Percentiles rank a stretch among this genome's conserved stretches.
Conservation (phyloP, 2,888 invertebrate species). For the Diloba caeruleocephala region DNA sequence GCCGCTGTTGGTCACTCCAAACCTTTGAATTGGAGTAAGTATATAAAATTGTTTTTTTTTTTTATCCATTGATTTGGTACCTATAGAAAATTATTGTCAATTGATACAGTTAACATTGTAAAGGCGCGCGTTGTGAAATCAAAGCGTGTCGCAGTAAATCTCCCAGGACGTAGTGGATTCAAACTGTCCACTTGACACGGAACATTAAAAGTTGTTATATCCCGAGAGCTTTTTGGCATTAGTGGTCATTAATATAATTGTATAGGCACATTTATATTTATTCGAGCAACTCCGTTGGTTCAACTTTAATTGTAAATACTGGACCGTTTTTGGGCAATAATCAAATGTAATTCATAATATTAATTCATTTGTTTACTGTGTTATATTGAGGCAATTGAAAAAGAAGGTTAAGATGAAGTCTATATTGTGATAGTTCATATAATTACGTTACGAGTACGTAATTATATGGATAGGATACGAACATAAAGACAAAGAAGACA, state of each 20-base stretch:
- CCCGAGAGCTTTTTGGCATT: constrained; percentile 71
- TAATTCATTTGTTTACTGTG: neutral
- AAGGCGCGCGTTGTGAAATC: constrained; percentile 74
- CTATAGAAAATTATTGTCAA: constrained; percentile 68
- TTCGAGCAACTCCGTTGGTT: constrained; percentile 20
- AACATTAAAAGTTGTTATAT: constrained; percentile 80
- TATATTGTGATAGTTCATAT: too few relatives aligned
- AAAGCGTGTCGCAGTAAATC: constrained; percentile 85
- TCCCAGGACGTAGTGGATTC: constrained; percentile 75
- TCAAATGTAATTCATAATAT: neutral
- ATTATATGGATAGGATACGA: too few relatives aligned
- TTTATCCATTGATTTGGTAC: constrained; percentile 22
- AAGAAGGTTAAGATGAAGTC: too few relatives aligned
- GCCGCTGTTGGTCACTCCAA: constrained; percentile 67
- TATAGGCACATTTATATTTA: constrained; percentile 56
- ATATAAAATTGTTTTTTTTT: constrained; percentile 53
- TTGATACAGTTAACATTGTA: constrained; percentile 68
- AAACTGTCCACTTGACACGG: constrained; percentile 83
- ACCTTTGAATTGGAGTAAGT: constrained; percentile 75
- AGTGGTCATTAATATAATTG: constrained; percentile 70
- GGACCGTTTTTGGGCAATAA: neutral
- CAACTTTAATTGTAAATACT: constrained; percentile 7
- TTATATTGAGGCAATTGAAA: neutral
- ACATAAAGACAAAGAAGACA: too few relatives aligned
- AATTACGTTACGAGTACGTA: too few relatives aligned